Conservation (phyloP, 2,797 vertebrate genomes). For the Danionella dracula region DNA sequence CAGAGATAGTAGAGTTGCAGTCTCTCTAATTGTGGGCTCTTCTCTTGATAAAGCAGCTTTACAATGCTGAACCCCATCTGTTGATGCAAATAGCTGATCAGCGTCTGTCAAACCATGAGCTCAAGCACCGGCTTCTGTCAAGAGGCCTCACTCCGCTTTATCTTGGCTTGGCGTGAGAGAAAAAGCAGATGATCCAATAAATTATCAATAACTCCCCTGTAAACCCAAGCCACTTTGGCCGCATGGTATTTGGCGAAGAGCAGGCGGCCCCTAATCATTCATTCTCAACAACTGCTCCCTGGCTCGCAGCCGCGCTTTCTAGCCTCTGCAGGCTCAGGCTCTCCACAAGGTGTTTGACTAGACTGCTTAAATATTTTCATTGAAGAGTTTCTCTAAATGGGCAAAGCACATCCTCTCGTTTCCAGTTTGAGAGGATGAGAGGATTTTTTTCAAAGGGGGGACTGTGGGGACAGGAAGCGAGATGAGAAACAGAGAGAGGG, state of each 20-base stretch:
- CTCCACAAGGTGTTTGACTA: constrained; percentile 80
- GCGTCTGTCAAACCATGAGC: constrained; percentile 59
- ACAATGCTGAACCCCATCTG: constrained; percentile 62
- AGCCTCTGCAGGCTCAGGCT: constrained; percentile 39
- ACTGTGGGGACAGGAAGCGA: neutral
- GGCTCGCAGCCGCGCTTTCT: constrained; percentile 61
- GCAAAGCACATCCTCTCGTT: constrained; percentile 1
- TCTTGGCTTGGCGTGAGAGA: constrained; percentile 67
- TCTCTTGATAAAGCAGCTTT: constrained; percentile 20
- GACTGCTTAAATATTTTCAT: constrained; percentile 83
- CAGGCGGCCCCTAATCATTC: constrained; percentile 70
- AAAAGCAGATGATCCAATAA: constrained; percentile 82
- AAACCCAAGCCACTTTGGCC: constrained; percentile 80
- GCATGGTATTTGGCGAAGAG: constrained; percentile 61
- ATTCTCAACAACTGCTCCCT: constrained; percentile 82
- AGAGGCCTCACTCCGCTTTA: constrained; percentile 69
- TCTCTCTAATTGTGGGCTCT: neutral
- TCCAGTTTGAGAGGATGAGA: constrained; percentile 4
- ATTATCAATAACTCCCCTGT: constrained; percentile 78
- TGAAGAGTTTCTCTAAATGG: constrained; percentile 60
- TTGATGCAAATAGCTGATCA: constrained; percentile 58
- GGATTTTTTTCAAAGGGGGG: constrained; percentile 8
- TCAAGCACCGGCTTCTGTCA: constrained; percentile 64
- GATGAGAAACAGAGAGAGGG: neutral
- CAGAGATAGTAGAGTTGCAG: too few relatives aligned